Percentiles rank a stretch among this genome's conserved stretches.
Evolutionary conservation across 1,140 invertebrate species (phyloP).

Genomic region (Pantala flavescens): DNA sequence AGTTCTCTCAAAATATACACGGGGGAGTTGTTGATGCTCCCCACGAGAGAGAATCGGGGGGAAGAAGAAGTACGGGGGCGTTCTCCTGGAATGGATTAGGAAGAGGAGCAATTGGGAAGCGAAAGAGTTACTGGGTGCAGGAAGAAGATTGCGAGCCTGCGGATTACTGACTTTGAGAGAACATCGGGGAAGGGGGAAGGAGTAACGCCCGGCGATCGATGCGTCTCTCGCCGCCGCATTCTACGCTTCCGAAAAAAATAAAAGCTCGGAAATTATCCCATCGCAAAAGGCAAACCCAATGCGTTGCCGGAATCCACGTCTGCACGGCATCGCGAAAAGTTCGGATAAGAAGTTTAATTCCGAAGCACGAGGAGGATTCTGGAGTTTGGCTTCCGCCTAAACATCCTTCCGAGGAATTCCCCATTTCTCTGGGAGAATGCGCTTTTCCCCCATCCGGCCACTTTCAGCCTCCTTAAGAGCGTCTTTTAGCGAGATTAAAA

Average conservation of each 20-base stretch:
- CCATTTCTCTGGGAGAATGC: too few species aligned
- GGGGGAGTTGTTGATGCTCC: background rate
- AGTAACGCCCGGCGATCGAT: background rate
- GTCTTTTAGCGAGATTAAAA: slow-evolving; percentile 5
- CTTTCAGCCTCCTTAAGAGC: background rate
- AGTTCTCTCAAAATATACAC: too few species aligned
- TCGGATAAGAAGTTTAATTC: too few species aligned
- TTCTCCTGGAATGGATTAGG: background rate
- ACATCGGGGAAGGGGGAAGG: background rate
- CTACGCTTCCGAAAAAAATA: background rate
- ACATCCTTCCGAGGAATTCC: too few species aligned
- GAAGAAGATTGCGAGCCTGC: slow-evolving; percentile 3
- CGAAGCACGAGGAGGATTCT: too few species aligned
- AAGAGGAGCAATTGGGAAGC: background rate
- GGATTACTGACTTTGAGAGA: background rate
- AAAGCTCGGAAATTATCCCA: background rate
- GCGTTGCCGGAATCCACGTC: background rate
- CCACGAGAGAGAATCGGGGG: background rate
- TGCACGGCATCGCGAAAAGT: background rate
- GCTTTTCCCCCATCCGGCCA: background rate
- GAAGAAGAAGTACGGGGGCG: background rate
- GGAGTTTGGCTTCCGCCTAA: too few species aligned
- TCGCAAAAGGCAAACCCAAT: background rate
- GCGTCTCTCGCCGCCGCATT: background rate
- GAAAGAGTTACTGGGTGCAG: background rate